phyloP scores from a whole-genome alignment of 2,113 vertebrate genomes.

The Geococcyx californianus region DNA sequence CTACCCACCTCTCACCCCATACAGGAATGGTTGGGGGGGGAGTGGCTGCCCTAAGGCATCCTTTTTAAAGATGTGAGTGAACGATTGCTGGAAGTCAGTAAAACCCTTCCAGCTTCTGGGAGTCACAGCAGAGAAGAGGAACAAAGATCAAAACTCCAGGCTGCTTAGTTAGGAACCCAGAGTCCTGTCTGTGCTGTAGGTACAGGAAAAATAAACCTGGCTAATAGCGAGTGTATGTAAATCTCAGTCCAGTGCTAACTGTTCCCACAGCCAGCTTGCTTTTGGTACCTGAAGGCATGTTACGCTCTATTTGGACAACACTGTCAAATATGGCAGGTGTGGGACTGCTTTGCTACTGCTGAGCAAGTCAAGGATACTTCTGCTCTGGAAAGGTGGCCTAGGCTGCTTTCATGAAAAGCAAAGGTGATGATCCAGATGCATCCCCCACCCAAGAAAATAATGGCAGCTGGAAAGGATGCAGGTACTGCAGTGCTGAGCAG shows the following conservation, averaged over 20 bases:
- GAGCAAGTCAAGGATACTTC: background rate
- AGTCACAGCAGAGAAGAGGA: background rate
- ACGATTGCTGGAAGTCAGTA: fast-evolving
- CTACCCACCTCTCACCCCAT: too few species aligned
- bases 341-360: background rate
- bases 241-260: fast-evolving
- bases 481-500: background rate
- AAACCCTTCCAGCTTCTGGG: fast-evolving
- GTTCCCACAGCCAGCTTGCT: background rate
- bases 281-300: fast-evolving
- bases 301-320: fast-evolving
- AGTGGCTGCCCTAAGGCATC: too few species aligned
- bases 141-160: fast-evolving
- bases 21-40: fast-evolving
- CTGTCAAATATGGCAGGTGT: fast-evolving
- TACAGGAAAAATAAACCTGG: fast-evolving
- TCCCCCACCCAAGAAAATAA: fast-evolving
- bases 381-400: too few species aligned
- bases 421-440: fast-evolving
- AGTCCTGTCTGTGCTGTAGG: background rate
- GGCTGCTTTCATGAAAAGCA: background rate
- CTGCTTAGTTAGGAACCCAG: too few species aligned
- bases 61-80: background rate
- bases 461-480: background rate
- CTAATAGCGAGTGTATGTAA: fast-evolving